phyloP scores from a whole-genome alignment of 2,888 invertebrate species.

The Ctenicera cuprea region DNA sequence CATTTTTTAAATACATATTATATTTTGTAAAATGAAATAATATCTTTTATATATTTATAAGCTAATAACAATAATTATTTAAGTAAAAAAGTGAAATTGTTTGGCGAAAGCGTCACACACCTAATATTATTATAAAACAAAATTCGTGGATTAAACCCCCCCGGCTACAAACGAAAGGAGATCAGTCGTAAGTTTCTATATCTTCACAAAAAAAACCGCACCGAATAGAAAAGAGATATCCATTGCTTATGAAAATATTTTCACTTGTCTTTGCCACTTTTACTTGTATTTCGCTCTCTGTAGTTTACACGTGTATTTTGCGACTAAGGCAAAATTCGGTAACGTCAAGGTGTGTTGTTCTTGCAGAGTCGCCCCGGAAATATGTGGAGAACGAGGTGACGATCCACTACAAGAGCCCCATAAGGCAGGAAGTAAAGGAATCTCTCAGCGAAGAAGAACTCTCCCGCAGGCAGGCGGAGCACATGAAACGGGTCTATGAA shows the following conservation, averaged over 20 bases:
- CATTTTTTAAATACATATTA: no score
- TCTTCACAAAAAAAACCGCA: neutral
- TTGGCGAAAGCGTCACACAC: slow-evolving; percentile 13
- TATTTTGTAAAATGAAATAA: no score
- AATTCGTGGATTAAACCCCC: slow-evolving; percentile 26
- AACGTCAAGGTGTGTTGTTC: slow-evolving; percentile 28
- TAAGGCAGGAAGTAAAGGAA: slow-evolving; percentile 91
- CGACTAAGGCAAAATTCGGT: neutral
- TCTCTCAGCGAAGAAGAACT: slow-evolving; percentile 92
- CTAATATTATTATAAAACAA: slow-evolving; percentile 8
- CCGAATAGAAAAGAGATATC: slow-evolving; percentile 12
- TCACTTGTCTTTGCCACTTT: slow-evolving; percentile 28
- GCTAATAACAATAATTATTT: neutral
- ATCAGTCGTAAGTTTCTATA: slow-evolving; percentile 30
- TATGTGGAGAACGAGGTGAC: slow-evolving; percentile 96
- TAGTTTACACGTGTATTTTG: slow-evolving; percentile 32
- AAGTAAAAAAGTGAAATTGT: slow-evolving; percentile 3
- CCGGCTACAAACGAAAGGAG: slow-evolving; percentile 29
- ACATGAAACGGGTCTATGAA: slow-evolving; percentile 92
- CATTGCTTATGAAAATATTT: slow-evolving; percentile 23
- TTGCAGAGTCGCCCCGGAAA: slow-evolving; percentile 88
- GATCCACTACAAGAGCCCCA: slow-evolving; percentile 93
- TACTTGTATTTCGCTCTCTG: slow-evolving; percentile 26
- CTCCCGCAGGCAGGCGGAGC: slow-evolving; percentile 90
- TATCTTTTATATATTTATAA: neutral